Base-by-base conservation (phyloP, 64 coral and sea anemone genomes). In the Astreopora myriophthalma region DNA sequence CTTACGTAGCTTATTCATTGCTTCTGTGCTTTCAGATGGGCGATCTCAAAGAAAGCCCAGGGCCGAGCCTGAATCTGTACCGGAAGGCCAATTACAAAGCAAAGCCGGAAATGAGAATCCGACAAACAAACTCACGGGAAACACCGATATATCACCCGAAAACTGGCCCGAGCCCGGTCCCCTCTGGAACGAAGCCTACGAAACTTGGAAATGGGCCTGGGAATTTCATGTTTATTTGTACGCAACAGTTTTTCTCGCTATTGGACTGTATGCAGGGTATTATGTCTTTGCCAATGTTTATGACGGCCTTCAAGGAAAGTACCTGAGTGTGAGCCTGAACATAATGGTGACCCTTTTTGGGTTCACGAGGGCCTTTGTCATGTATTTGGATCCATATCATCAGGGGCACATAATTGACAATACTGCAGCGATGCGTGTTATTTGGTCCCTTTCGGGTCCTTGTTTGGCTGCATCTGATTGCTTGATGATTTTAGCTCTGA, bases 131-230 rank as follows among this genome's bases (percentile, higher is more conserved):
- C 25, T 7, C 52, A 38, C 8, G n/a, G 32, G 16, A 19, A 34
- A 24, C 9, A 36, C 29, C 9, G 79, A 82, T 32, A 60, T 80
- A 55, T 22, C 73, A 36, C 62, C 93, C 1, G 89, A 96, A 92
- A 71, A 51, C 36, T 96, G 94, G 94, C 94, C 94, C 9, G 94
- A 96, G 28, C 94, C 94, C 16, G 94, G 69, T 3, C 94, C 94
- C 1, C 73, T 74, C 33, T 96, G 94, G 94, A 77, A 96, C 3
- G 28, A 89, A 30, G 94, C 94, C 3, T 96, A 88, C 38, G 13
- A 76, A 6, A 27, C 27, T 12, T 96, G 94, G 94, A 69, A 76
- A 37, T 86, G 85, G 85, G 85, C 89, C 19, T 96, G 94, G 94
- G 83, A 80, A 30, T 37, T 91, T 28, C 94, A 96, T 31, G 60